These are phyloP conservation scores for Amphiduros pacificus DNA, from an alignment of 2,888 invertebrate genomes.

Conservation along the genomic window DNA sequence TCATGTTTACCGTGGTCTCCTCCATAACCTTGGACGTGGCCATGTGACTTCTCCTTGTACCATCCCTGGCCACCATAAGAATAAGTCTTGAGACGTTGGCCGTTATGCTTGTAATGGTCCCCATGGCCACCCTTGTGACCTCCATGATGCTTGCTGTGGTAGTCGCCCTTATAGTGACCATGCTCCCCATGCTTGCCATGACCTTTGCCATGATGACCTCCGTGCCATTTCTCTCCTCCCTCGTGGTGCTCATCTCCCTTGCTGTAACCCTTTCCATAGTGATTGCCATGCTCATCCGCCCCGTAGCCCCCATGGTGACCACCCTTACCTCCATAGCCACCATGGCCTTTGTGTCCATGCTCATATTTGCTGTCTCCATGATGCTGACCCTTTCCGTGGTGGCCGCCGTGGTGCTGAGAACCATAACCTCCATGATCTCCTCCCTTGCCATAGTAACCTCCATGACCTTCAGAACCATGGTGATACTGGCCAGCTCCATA, in stretches of 20 bases:
- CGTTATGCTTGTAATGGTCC: constrained; percentile 18
- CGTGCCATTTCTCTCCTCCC: constrained; percentile 16
- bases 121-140: constrained; percentile 2
- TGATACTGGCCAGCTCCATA: not conserved
- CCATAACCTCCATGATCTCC: too few relatives aligned
- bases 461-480: not conserved
- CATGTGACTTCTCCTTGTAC: constrained; percentile 19
- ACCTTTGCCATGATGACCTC: constrained; percentile 10
- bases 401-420: not conserved
- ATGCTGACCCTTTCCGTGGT: not conserved
- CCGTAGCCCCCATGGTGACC: constrained; percentile 7
- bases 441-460: constrained; percentile 1
- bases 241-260: constrained; percentile 9
- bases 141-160: constrained; percentile 8
- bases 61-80: constrained; percentile 17
- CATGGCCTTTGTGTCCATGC: not conserved
- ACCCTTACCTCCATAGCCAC: constrained; percentile 2
- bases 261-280: constrained; percentile 13
- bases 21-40: constrained; percentile 13
- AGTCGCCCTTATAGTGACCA: constrained; percentile 10
- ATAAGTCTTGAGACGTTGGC: constrained; percentile 16
- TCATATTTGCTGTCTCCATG: not conserved
- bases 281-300: constrained; percentile 5
- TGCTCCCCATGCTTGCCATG: constrained; percentile 13
- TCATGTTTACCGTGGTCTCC: constrained; percentile 9